Conservation (phyloP, 2,888 invertebrate genomes). For the Tetranychus truncatus region DNA sequence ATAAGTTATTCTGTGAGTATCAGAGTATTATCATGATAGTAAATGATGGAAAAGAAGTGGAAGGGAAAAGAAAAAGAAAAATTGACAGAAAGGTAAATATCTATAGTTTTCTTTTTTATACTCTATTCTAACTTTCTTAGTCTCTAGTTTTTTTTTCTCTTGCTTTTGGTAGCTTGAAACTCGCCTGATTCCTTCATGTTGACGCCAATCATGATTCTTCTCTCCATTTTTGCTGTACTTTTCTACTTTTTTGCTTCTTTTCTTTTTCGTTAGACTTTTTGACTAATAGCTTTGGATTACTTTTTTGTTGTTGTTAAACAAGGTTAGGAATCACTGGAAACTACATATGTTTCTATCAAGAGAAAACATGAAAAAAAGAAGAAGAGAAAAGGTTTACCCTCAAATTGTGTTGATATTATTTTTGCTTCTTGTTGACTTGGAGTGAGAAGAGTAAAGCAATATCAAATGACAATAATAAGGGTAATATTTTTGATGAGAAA, state of each 20-base stretch:
- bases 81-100: too few relatives aligned
- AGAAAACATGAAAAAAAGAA: neutral
- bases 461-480: too few relatives aligned
- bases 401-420: too few relatives aligned
- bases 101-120: neutral
- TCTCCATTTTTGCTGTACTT: neutral
- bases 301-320: neutral
- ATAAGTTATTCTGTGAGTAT: too few relatives aligned
- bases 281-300: neutral
- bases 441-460: too few relatives aligned
- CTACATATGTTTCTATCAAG: neutral
- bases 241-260: neutral
- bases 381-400: too few relatives aligned
- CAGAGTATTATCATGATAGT: too few relatives aligned
- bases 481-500: too few relatives aligned
- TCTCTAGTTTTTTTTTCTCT: neutral
- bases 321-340: neutral
- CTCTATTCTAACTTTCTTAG: neutral
- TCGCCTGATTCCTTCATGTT: neutral
- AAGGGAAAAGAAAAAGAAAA: too few relatives aligned
- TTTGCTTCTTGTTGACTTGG: too few relatives aligned
- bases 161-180: too few relatives aligned
- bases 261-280: neutral
- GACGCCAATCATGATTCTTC: neutral
- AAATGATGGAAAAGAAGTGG: too few relatives aligned